These are phyloP conservation scores for Actias luna DNA, from an alignment of 2,888 invertebrate genomes.

Conservation along the genomic window DNA sequence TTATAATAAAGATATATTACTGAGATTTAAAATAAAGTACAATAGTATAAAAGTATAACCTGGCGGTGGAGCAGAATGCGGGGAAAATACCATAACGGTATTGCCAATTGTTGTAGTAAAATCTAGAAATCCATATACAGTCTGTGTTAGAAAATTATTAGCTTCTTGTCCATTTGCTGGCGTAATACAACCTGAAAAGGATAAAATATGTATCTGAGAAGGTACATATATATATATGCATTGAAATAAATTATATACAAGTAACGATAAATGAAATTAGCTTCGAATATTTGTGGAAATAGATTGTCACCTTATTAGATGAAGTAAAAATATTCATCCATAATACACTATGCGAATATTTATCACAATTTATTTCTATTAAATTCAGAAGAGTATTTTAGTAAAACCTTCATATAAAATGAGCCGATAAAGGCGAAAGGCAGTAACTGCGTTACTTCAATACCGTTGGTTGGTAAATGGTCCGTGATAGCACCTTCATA, in stretches of 20 bases:
- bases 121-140: slow-evolving; percentile 96
- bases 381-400: slow-evolving; percentile 40
- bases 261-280: slow-evolving; percentile 8
- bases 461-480: slow-evolving; percentile 71
- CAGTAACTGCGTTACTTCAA: slow-evolving; percentile 61
- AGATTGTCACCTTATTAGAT: not conserved
- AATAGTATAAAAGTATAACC: slow-evolving; percentile 67
- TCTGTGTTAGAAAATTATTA: slow-evolving; percentile 87
- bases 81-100: slow-evolving; percentile 97
- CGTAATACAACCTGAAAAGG: slow-evolving; percentile 26
- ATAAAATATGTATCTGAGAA: not conserved
- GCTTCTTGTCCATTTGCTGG: slow-evolving; percentile 32
- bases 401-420: slow-evolving; percentile 44
- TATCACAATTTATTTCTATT: not conserved
- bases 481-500: slow-evolving; percentile 64
- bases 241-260: not conserved
- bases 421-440: slow-evolving; percentile 52
- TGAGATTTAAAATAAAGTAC: slow-evolving; percentile 9
- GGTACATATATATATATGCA: not conserved
- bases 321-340: not conserved
- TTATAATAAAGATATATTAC: slow-evolving; percentile 8
- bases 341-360: not conserved
- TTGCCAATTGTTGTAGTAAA: slow-evolving; percentile 97
- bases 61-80: slow-evolving; percentile 89
- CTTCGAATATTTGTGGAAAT: not conserved